These are phyloP conservation scores for Schizothorax lantsangensis DNA, from an alignment of 2,797 vertebrate species.

Conservation along the genomic window DNA sequence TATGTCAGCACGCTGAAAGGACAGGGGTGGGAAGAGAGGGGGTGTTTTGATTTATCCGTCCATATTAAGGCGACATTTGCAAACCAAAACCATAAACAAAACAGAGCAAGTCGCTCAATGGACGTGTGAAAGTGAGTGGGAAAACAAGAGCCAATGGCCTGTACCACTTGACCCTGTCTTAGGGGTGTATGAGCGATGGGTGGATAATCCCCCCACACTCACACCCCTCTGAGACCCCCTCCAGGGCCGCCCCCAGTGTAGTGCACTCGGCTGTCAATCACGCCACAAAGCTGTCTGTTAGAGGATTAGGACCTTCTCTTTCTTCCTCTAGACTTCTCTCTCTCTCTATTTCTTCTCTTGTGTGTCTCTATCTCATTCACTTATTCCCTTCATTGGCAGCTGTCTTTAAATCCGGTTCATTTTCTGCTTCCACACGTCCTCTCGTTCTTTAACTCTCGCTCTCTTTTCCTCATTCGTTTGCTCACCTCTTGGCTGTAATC, in stretches of 20 bases:
- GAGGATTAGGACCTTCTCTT: slow-evolving; percentile 75
- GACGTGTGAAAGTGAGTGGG: slow-evolving; percentile 62
- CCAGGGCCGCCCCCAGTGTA: slow-evolving; percentile 67
- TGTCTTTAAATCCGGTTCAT: slow-evolving; percentile 46
- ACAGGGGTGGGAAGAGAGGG: slow-evolving; percentile 1
- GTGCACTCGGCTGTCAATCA: slow-evolving; percentile 80
- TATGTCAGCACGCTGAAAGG: slow-evolving; percentile 14
- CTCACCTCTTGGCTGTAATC: slow-evolving; percentile 48
- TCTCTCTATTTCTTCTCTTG: slow-evolving; percentile 34
- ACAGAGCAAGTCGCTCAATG: slow-evolving; percentile 67
- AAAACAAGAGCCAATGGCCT: slow-evolving; percentile 75
- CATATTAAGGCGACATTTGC: slow-evolving; percentile 71
- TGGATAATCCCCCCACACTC: slow-evolving; percentile 77
- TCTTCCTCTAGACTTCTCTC: slow-evolving; percentile 26
- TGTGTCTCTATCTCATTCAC: slow-evolving; percentile 51
- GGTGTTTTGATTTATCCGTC: slow-evolving; percentile 50
- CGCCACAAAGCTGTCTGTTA: slow-evolving; percentile 82
- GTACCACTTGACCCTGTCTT: slow-evolving; percentile 80
- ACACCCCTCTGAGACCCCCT: slow-evolving; percentile 56
- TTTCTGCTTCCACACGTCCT: slow-evolving; percentile 30
- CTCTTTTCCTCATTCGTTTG: slow-evolving; percentile 53
- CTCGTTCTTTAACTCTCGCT: slow-evolving; percentile 54
- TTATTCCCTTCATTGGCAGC: slow-evolving; percentile 14
- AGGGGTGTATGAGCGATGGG: slow-evolving; percentile 63
- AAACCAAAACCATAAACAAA: slow-evolving; percentile 60